Evolutionary conservation across 1,140 invertebrate genomes (phyloP).

Genomic region (Dolichoris vasculosae): DNA sequence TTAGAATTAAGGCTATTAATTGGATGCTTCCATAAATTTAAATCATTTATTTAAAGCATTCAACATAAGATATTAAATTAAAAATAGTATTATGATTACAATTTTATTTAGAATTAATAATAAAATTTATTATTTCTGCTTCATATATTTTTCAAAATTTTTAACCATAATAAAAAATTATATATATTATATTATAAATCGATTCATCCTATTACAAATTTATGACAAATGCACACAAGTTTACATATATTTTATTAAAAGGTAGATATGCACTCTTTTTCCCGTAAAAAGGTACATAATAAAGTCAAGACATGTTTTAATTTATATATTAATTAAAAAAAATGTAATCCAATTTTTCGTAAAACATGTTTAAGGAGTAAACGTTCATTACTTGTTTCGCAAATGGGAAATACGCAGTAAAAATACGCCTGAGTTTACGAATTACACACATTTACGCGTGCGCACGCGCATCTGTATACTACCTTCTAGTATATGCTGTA

Average conservation of each 20-base stretch:
- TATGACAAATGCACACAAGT: background rate
- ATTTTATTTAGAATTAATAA: background rate
- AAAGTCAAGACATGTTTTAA: background rate
- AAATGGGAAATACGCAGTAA: slow-evolving; percentile 30
- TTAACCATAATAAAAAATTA: background rate
- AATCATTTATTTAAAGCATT: too few relatives aligned
- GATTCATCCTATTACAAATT: background rate
- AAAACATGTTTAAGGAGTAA: slow-evolving; percentile 49
- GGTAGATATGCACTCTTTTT: background rate
- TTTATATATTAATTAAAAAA: slow-evolving; percentile 47
- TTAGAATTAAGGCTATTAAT: too few relatives aligned
- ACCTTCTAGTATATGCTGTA: slow-evolving; percentile 25
- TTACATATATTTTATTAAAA: background rate
- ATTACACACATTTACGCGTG: background rate
- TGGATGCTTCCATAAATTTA: too few relatives aligned
- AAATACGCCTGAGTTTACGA: too few relatives aligned
- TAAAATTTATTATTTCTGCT: background rate
- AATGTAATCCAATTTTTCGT: slow-evolving; percentile 50
- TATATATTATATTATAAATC: background rate
- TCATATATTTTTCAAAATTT: background rate
- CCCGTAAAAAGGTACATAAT: slow-evolving; percentile 2
- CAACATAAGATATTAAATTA: too few relatives aligned
- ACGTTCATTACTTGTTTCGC: slow-evolving; percentile 26
- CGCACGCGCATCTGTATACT: background rate
- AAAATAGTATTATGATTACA: background rate